Evolutionary conservation across 2,888 invertebrate genomes (phyloP).

Genomic region (Pasiphila rectangulata): DNA sequence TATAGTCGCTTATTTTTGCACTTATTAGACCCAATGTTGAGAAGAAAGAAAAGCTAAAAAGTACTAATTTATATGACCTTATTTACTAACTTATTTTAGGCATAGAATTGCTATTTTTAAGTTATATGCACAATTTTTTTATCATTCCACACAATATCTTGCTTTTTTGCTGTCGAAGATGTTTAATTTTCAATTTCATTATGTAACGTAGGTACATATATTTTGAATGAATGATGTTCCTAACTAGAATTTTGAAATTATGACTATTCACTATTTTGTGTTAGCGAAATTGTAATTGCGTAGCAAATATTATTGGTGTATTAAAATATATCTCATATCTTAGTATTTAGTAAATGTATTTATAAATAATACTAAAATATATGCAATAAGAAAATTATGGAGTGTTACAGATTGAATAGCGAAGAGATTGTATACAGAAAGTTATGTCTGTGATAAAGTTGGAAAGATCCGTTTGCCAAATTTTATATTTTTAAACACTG

Average conservation of each 20-base stretch:
- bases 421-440: conserved; percentile 17
- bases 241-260: conserved; percentile 6
- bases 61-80: background rate
- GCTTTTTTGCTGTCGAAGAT: no score
- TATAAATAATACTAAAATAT: background rate
- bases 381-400: conserved; percentile 2
- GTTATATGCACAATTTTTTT: conserved; percentile 20
- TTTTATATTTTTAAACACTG: conserved; percentile 32
- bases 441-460: conserved; percentile 29
- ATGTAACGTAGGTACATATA: no score
- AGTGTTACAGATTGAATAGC: conserved; percentile 16
- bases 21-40: no score
- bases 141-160: conserved; percentile 23
- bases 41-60: background rate
- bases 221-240: conserved; percentile 11
- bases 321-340: conserved; percentile 10
- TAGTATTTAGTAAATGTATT: background rate
- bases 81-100: conserved; percentile 1
- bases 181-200: no score
- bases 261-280: background rate
- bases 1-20: no score
- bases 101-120: background rate
- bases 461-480: conserved; percentile 42
- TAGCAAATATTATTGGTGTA: conserved; percentile 14
- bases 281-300: conserved; percentile 10